Conservation (phyloP, 2,888 invertebrate species). For the Anoplius nigerrimus region DNA sequence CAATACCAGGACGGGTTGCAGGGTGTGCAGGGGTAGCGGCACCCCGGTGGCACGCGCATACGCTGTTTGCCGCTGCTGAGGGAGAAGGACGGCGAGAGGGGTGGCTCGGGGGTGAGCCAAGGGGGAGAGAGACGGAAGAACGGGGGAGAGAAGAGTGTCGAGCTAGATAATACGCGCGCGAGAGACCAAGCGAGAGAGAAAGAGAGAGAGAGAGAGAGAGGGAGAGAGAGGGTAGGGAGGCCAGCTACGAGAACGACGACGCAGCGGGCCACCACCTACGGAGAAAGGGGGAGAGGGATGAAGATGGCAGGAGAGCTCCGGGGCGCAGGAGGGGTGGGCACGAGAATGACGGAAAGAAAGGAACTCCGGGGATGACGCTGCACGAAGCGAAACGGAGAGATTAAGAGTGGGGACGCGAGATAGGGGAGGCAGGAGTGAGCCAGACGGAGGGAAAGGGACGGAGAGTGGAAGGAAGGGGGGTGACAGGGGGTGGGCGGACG, state of each 20-base stretch:
- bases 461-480: neutral
- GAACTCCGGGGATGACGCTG: neutral
- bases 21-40: conserved; percentile 44
- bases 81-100: neutral
- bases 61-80: conserved; percentile 22
- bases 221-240: conserved; percentile 18
- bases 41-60: conserved; percentile 53
- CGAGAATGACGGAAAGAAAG: too few relatives aligned
- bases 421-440: conserved; percentile 11
- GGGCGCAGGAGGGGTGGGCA: conserved; percentile 3
- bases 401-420: conserved; percentile 20
- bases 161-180: conserved; percentile 1
- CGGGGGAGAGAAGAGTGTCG: conserved; percentile 3
- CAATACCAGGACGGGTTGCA: conserved; percentile 58
- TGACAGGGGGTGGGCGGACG: neutral
- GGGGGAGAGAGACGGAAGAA: neutral
- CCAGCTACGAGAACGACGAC: neutral
- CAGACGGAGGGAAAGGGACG: neutral
- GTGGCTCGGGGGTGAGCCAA: neutral
- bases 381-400: neutral
- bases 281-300: too few relatives aligned
- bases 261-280: too few relatives aligned
- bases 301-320: too few relatives aligned
- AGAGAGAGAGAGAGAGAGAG: conserved; percentile 30
- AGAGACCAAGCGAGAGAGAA: conserved; percentile 23